A percentile compares a stretch with the other conserved stretches of the same genome.
Conservation (phyloP, 2,797 vertebrate genomes). For the Gymnopithys bicolor region DNA sequence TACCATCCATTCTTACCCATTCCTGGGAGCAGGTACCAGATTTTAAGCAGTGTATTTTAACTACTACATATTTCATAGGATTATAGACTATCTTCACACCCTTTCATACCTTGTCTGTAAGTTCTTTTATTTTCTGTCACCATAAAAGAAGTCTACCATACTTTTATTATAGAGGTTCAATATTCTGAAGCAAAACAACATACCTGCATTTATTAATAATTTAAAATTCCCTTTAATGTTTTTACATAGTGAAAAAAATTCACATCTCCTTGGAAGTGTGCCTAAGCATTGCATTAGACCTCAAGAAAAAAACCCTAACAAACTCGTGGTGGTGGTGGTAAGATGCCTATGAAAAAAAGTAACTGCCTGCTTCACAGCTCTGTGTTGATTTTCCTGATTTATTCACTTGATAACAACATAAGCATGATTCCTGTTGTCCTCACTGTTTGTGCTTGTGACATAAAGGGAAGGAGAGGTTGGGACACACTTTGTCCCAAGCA, state of each 20-base stretch:
- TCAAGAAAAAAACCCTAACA: neutral
- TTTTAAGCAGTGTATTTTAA: neutral
- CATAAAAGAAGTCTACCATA: neutral
- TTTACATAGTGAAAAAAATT: neutral
- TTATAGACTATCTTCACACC: neutral
- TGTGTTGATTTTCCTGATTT: neutral
- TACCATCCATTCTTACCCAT: neutral
- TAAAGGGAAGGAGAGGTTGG: neutral
- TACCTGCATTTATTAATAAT: neutral
- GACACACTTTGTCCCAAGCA: neutral
- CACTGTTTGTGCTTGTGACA: neutral
- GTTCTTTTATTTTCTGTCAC: neutral
- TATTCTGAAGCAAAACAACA: neutral
- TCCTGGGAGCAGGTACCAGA: neutral
- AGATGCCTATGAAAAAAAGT: neutral
- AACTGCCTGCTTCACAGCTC: neutral
- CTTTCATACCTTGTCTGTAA: neutral
- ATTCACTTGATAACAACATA: neutral
- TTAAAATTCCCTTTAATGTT: neutral
- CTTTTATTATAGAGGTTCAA: neutral
- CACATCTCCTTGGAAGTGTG: neutral
- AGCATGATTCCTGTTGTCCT: neutral
- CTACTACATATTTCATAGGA: neutral
- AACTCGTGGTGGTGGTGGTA: accelerated
- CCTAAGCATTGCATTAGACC: neutral